Base-by-base conservation (phyloP, 2,888 invertebrate genomes). In the Cistogaster globosa region DNA sequence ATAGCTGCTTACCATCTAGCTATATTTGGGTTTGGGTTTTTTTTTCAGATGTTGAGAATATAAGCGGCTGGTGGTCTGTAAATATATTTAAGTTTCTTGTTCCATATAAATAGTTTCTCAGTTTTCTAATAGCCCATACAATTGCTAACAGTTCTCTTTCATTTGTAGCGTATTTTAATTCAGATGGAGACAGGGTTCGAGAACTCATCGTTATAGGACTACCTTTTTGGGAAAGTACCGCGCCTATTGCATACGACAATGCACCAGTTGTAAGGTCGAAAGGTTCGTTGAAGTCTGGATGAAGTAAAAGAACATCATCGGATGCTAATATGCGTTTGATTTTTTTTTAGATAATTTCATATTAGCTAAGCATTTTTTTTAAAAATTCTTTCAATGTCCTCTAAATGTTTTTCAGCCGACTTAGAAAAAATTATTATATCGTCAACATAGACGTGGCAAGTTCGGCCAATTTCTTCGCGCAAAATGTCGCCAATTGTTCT, bases 81-180 rank as follows among this genome's bases (percentile, higher is more conserved):
- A 36, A 53, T 14, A 67, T 18, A 53, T 67, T 67, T 12, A 51
- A 2, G 12, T 67, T 67, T 32, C 36, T 51, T 12, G 48, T 36
- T 12, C 51, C 67, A 51, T 51, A 67, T 14, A 67, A 26, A 8
- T 63, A 63, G 8, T 63, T 45, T 45, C 45, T 7, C 20, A 48
- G 26, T 20, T 65, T 65, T 26, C n/a, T 22, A 2, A 65, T 26
- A n/a, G 48, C 22, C 63, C 63, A 65, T 22, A 65, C n/a, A 8
- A 65, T 65, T 8, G 63, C 63, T n/a, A 48, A 48, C 2, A 65
- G 48, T n/a, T 65, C 45, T 8, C 63, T 22, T 48, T 65, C 63
- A 11, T 65, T 65, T 0, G 63, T 63, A 16, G 63, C 63, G 16
- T 63, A 63, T 26, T 63, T 63, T 45, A 8, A 16, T 48, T 48